phyloP scores from a whole-genome alignment of 2,888 invertebrate species.

The Dryobotodes eremita region DNA sequence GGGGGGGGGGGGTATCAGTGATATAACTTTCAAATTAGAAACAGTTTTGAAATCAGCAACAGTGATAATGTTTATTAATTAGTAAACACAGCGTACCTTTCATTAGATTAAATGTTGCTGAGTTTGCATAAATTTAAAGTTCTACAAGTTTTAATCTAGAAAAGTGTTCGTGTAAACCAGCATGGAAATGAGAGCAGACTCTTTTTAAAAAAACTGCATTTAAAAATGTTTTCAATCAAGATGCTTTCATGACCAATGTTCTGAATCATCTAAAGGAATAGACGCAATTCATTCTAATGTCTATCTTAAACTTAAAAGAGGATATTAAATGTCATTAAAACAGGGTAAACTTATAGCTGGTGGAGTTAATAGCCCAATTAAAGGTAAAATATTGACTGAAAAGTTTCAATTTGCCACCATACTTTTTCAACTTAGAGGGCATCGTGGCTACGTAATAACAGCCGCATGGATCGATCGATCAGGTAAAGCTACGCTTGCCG shows the following conservation, averaged over 20 bases:
- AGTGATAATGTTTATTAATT: conserved; percentile 7
- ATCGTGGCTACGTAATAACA: neutral
- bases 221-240: neutral
- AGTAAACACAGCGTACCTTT: conserved; percentile 21
- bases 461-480: neutral
- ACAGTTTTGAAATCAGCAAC: neutral
- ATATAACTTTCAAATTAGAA: neutral
- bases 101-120: conserved; percentile 41
- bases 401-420: neutral
- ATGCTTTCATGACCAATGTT: neutral
- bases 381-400: neutral
- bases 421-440: neutral
- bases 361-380: neutral
- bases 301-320: neutral
- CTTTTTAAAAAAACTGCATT: neutral
- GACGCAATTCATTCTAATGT: neutral
- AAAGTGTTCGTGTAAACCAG: conserved; percentile 33
- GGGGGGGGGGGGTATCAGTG: neutral
- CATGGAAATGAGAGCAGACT: neutral
- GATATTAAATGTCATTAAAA: neutral
- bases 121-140: conserved; percentile 33
- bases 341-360: neutral
- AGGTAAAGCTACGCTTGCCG: neutral
- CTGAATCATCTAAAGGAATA: too few relatives aligned
- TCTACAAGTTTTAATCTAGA: conserved; percentile 47